These are phyloP conservation scores for Helleia helle DNA, from an alignment of 2,888 invertebrate species.

Conservation along the genomic window DNA sequence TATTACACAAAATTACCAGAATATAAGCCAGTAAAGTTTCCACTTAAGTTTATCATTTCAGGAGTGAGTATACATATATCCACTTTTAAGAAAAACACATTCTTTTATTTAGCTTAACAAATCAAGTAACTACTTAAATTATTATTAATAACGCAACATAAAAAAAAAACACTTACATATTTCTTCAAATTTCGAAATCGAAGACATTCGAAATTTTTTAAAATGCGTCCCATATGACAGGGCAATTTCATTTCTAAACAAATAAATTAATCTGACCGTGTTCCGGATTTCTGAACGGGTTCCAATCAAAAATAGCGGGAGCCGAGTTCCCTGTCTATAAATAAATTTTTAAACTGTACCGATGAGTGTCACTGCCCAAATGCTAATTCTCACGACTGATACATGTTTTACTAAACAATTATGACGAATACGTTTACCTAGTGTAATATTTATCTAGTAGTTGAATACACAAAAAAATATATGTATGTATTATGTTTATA, in stretches of 20 bases:
- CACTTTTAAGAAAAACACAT: too few relatives aligned
- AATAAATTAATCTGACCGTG: slow-evolving; percentile 41
- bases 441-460: slow-evolving; percentile 26
- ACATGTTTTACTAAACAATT: slow-evolving; percentile 30
- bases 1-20: too few relatives aligned
- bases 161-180: slow-evolving; percentile 4
- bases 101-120: too few relatives aligned
- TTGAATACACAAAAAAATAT: background rate
- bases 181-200: background rate
- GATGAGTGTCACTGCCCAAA: slow-evolving; percentile 41
- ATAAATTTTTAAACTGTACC: slow-evolving; percentile 39
- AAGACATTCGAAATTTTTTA: slow-evolving; percentile 11
- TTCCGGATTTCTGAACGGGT: slow-evolving; percentile 49
- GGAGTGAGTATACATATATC: too few relatives aligned
- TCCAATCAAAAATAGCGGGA: slow-evolving; percentile 56
- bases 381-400: slow-evolving; percentile 30
- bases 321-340: slow-evolving; percentile 55
- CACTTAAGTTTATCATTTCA: too few relatives aligned
- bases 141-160: too few relatives aligned
- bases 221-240: slow-evolving; percentile 38
- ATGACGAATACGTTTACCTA: slow-evolving; percentile 33
- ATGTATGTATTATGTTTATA: too few relatives aligned
- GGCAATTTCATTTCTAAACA: slow-evolving; percentile 35
- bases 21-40: too few relatives aligned
- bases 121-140: too few relatives aligned